Conservation (phyloP, 2,797 vertebrate genomes). For the Hemitrygon akajei region DNA sequence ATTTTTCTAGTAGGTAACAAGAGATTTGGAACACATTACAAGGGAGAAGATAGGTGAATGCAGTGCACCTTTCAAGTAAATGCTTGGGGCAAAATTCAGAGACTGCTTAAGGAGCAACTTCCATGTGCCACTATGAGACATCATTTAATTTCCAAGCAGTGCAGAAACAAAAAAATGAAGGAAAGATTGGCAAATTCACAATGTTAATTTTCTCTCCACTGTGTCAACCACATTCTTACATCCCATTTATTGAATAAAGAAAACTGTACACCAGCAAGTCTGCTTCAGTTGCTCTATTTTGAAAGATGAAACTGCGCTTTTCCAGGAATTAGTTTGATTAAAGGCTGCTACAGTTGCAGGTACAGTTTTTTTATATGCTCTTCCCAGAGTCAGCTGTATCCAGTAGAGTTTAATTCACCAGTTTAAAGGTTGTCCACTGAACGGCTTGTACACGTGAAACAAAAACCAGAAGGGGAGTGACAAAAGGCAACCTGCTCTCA, state of each 20-base stretch:
- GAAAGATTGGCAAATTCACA: conserved; percentile 81
- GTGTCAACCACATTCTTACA: conserved; percentile 73
- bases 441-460: conserved; percentile 75
- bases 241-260: conserved; percentile 79
- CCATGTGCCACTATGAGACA: conserved; percentile 66
- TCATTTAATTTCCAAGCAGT: conserved; percentile 63
- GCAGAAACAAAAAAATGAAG: conserved; percentile 65
- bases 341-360: conserved; percentile 37
- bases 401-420: conserved; percentile 74
- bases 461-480: conserved; percentile 80
- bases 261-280: conserved; percentile 61
- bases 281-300: conserved; percentile 37
- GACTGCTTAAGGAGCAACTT: conserved; percentile 36
- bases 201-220: conserved; percentile 65
- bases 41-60: conserved; percentile 60
- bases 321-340: conserved; percentile 37
- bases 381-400: conserved; percentile 36
- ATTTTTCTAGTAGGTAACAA: neutral
- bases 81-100: conserved; percentile 24
- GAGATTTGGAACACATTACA: conserved; percentile 53
- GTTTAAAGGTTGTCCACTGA: conserved; percentile 78
- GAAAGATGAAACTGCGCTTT: conserved; percentile 36
- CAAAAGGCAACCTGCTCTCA: conserved; percentile 70
- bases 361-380: conserved; percentile 22
- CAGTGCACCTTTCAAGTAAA: conserved; percentile 33